Conservation (phyloP, 37 sponge, comb jelly and placozoan species). For the Petrosia ficiformis region DNA sequence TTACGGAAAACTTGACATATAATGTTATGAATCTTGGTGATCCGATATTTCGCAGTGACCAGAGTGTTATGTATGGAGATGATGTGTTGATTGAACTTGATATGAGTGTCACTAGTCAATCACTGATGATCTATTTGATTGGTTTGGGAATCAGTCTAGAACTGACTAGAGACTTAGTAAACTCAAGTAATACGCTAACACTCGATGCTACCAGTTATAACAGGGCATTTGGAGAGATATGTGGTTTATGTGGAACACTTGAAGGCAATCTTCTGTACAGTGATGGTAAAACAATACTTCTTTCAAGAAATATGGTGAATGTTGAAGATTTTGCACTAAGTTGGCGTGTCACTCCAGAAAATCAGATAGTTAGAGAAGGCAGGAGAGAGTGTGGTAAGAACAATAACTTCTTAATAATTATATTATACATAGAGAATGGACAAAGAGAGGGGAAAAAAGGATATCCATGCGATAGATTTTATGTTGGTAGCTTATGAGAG, state of each 20-base stretch:
- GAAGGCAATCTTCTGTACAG: neutral
- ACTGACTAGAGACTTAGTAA: neutral
- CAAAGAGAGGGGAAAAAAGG: too few species aligned
- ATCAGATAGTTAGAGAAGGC: neutral
- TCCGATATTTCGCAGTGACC: neutral
- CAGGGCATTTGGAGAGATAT: neutral
- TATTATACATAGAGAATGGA: too few species aligned
- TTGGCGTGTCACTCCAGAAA: neutral
- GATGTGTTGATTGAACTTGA: neutral
- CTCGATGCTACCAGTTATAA: neutral
- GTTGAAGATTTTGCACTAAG: neutral
- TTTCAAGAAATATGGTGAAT: too few species aligned
- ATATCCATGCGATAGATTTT: too few species aligned
- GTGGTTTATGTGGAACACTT: slow-evolving; percentile 3
- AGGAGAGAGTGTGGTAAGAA: slow-evolving; percentile 14
- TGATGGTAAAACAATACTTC: neutral
- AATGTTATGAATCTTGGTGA: neutral
- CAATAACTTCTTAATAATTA: too few species aligned
- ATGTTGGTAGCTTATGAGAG: too few species aligned
- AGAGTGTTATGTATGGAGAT: neutral
- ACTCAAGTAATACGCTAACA: neutral
- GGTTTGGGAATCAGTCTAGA: neutral
- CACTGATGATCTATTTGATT: neutral
- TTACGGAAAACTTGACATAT: neutral
- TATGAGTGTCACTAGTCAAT: neutral